phyloP scores from a whole-genome alignment of 2,888 invertebrate species.

The Galerucella pusilla region DNA sequence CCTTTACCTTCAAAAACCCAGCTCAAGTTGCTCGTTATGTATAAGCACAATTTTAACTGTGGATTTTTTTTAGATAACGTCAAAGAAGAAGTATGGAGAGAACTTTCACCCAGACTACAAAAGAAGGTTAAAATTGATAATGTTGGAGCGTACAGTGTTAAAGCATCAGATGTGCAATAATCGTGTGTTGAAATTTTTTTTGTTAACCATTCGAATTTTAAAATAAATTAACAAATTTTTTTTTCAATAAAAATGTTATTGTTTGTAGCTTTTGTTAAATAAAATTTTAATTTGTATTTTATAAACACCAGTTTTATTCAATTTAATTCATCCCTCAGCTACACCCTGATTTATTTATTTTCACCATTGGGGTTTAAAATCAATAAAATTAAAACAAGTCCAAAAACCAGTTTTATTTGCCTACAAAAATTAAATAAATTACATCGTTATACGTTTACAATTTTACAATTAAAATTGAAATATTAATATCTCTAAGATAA shows the following conservation, averaged over 20 bases:
- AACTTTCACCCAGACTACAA: constrained; percentile 77
- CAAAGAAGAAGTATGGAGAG: constrained; percentile 81
- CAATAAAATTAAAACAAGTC: not conserved
- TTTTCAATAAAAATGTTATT: constrained; percentile 18
- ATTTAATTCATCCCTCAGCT: too few relatives aligned
- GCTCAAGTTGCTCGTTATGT: too few relatives aligned
- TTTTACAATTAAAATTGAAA: not conserved
- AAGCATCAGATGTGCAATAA: constrained; percentile 36
- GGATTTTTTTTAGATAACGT: constrained; percentile 77
- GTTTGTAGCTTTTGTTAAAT: not conserved
- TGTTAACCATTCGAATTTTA: constrained; percentile 19
- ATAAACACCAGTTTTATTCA: not conserved
- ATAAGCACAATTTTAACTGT: not conserved
- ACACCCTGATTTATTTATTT: too few relatives aligned
- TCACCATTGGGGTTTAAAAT: not conserved
- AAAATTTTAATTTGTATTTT: not conserved
- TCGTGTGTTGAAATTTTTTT: not conserved
- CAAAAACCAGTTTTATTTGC: constrained; percentile 10
- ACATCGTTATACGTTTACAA: not conserved
- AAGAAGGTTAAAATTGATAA: constrained; percentile 73
- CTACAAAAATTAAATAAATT: constrained; percentile 12
- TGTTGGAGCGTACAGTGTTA: constrained; percentile 48
- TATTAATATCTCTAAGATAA: not conserved
- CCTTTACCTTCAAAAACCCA: too few relatives aligned
- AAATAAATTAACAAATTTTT: constrained; percentile 16